These are phyloP conservation scores for Willowsia nigromaculata DNA, from an alignment of 2,888 invertebrate species.

Conservation along the genomic window DNA sequence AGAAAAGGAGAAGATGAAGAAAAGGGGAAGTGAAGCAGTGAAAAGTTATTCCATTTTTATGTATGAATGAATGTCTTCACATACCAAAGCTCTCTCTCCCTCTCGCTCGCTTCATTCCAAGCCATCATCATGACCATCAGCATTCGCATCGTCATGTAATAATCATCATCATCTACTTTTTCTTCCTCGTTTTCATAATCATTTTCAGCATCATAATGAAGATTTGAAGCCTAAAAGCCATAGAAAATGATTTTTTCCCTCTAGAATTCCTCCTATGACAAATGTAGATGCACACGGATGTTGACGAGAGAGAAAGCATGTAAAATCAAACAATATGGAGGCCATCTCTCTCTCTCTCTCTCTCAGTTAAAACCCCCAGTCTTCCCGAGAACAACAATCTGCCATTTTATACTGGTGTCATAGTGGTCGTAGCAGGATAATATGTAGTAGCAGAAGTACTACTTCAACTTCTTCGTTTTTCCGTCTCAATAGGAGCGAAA, in stretches of 20 bases:
- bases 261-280: conserved; percentile 41
- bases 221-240: conserved; percentile 64
- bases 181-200: conserved; percentile 62
- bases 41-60: conserved; percentile 60
- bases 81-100: conserved; percentile 33
- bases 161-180: conserved; percentile 64
- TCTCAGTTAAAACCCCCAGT: not conserved
- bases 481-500: not conserved
- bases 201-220: conserved; percentile 59
- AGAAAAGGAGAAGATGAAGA: not conserved
- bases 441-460: not conserved
- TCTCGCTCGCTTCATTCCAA: conserved; percentile 27
- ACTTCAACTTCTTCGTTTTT: not conserved
- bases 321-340: conserved; percentile 67
- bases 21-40: conserved; percentile 39
- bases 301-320: conserved; percentile 45
- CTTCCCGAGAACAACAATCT: conserved; percentile 6
- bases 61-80: conserved; percentile 49
- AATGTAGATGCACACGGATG: conserved; percentile 28
- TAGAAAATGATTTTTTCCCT: conserved; percentile 58
- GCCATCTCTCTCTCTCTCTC: not conserved
- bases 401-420: conserved; percentile 11
- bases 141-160: conserved; percentile 69
- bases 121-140: conserved; percentile 70
- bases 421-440: not conserved